phyloP scores from a whole-genome alignment of 1,140 invertebrate genomes.

The Maniola jurtina region DNA sequence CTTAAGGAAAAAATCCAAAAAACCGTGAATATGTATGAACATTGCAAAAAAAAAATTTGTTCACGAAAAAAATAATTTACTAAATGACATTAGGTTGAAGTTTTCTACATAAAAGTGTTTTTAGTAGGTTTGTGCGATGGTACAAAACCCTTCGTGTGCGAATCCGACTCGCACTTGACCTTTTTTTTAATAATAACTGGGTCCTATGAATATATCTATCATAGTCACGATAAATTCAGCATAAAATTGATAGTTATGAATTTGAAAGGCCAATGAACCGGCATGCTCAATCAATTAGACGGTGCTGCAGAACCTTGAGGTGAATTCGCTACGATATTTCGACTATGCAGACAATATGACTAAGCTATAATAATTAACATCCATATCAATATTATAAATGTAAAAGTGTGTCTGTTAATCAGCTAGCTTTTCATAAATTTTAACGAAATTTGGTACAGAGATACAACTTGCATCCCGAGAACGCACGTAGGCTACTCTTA shows the following conservation, averaged over 20 bases:
- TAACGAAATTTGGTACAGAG: too few relatives aligned
- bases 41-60: too few relatives aligned
- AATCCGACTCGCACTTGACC: too few relatives aligned
- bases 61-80: too few relatives aligned
- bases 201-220: neutral
- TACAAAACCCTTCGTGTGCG: too few relatives aligned
- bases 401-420: neutral
- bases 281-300: slow-evolving; percentile 23
- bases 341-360: slow-evolving; percentile 22
- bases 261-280: slow-evolving; percentile 25
- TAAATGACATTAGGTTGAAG: too few relatives aligned
- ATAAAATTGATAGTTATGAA: slow-evolving; percentile 30
- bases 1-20: too few relatives aligned
- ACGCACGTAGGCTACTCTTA: neutral
- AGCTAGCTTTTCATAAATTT: too few relatives aligned
- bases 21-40: too few relatives aligned
- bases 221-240: slow-evolving; percentile 16
- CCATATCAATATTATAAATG: neutral
- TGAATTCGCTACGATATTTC: slow-evolving; percentile 22
- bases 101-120: too few relatives aligned
- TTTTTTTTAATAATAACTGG: neutral
- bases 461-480: too few relatives aligned
- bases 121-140: too few relatives aligned
- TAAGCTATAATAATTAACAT: neutral
- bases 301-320: slow-evolving; percentile 23